These are phyloP conservation scores for Drosophila suboccidentalis DNA, from an alignment of 2,888 invertebrate species.

Conservation along the genomic window DNA sequence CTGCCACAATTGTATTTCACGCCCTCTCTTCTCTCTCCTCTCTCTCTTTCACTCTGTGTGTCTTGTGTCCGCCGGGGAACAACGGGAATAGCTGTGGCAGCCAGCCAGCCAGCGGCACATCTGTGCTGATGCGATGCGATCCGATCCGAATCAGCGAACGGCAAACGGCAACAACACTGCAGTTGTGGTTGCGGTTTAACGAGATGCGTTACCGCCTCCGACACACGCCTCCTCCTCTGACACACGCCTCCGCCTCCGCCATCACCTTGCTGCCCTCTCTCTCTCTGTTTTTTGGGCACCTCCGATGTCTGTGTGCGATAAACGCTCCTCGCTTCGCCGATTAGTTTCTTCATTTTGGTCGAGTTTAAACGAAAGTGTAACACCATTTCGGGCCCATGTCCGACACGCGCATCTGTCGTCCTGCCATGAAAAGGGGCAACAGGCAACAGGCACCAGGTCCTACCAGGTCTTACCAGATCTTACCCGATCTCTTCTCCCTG, in stretches of 20 bases:
- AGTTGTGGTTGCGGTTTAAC: conserved; percentile 83
- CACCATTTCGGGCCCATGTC: conserved; percentile 56
- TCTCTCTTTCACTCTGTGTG: neutral
- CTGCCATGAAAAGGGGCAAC: conserved; percentile 21
- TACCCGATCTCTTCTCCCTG: conserved; percentile 5
- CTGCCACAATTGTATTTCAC: conserved; percentile 67
- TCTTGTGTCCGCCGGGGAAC: conserved; percentile 14
- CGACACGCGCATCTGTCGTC: conserved; percentile 75
- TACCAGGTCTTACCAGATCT: conserved; percentile 4
- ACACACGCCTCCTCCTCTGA: conserved; percentile 61
- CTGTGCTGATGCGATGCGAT: conserved; percentile 76
- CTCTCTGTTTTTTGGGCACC: neutral
- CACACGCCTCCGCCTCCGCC: conserved; percentile 72
- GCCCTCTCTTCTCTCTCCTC: conserved; percentile 26
- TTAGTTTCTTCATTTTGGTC: conserved; percentile 59
- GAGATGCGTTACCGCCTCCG: conserved; percentile 81
- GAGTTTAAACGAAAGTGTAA: conserved; percentile 74
- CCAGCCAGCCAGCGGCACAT: conserved; percentile 64
- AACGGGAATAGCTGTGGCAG: conserved; percentile 61
- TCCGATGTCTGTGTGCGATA: conserved; percentile 63
- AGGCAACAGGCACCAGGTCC: conserved; percentile 3
- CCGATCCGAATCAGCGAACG: conserved; percentile 63
- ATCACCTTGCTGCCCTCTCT: conserved; percentile 25
- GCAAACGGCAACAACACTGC: conserved; percentile 36
- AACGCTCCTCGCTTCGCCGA: conserved; percentile 66